A percentile compares a stretch with the other conserved stretches of the same genome.
phyloP scores from a whole-genome alignment of 2,113 vertebrate species.

The Triplophysa rosa region DNA sequence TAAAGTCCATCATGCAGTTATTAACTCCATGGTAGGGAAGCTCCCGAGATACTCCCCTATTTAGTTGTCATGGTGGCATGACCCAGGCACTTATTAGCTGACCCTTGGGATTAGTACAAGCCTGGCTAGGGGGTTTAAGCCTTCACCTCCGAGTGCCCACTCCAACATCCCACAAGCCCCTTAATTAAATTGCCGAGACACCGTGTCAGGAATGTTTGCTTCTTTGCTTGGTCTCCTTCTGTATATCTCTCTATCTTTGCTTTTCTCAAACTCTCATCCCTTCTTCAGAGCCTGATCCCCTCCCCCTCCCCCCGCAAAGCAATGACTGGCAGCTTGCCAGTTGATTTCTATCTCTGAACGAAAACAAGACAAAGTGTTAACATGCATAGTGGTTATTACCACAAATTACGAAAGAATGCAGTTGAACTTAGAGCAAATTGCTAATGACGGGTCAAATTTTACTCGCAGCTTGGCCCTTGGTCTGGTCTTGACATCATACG shows the following conservation, averaged over 20 bases:
- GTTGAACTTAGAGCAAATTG: neutral
- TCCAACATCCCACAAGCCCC: constrained; percentile 67
- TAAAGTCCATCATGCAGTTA: constrained; percentile 39
- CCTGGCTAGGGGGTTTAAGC: constrained; percentile 53
- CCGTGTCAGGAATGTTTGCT: constrained; percentile 83
- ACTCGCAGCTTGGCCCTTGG: neutral
- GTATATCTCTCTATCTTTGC: constrained; percentile 61
- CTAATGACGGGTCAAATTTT: neutral
- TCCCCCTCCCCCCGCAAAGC: constrained; percentile 1
- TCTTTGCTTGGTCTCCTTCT: constrained; percentile 44
- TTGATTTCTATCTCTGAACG: constrained; percentile 4
- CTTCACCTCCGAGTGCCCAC: constrained; percentile 63
- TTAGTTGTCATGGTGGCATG: constrained; percentile 69
- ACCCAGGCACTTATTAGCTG: constrained; percentile 53
- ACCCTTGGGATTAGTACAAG: constrained; percentile 64
- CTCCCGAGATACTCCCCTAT: constrained; percentile 26
- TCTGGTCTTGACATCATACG: constrained; percentile 13
- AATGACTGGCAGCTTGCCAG: constrained; percentile 29
- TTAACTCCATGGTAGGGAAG: constrained; percentile 23
- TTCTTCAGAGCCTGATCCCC: neutral
- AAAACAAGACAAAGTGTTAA: neutral
- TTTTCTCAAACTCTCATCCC: constrained; percentile 67
- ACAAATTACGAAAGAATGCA: neutral
- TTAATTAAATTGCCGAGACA: constrained; percentile 88
- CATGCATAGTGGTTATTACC: constrained; percentile 14